A percentile compares a stretch with the other conserved stretches of the same genome.
Conservation (phyloP, 2,113 vertebrate species). For the Xiphophorus couchianus region DNA sequence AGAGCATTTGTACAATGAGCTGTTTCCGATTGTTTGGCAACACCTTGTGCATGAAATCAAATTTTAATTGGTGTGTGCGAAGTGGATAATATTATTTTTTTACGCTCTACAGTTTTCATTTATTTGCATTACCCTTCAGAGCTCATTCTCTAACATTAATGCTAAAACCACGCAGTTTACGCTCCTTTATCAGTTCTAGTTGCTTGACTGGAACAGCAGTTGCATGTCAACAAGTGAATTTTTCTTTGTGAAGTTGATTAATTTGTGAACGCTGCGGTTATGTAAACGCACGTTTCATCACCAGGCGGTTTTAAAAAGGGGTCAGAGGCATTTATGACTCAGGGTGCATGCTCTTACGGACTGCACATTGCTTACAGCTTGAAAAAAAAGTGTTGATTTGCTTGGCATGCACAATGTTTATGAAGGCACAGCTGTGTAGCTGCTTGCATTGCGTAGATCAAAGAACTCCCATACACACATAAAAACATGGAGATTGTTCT, state of each 20-base stretch:
- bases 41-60: neutral
- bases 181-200: neutral
- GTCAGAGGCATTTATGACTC: neutral
- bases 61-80: neutral
- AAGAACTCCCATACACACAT: neutral
- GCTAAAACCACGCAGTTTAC: conserved; percentile 3
- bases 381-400: conserved; percentile 2
- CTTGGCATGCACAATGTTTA: conserved; percentile 7
- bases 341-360: neutral
- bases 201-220: neutral
- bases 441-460: neutral
- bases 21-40: conserved; percentile 23
- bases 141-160: neutral
- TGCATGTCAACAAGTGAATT: neutral
- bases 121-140: neutral
- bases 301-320: neutral
- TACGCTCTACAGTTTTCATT: neutral
- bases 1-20: conserved; percentile 3
- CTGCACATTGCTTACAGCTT: neutral
- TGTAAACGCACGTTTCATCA: neutral
- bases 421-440: neutral
- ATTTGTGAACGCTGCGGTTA: neutral
- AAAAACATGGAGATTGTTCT: neutral
- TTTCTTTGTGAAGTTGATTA: neutral
- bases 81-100: neutral